These are phyloP conservation scores for Microtus montanus DNA, from an alignment of 2,113 vertebrate species.

Conservation along the genomic window DNA sequence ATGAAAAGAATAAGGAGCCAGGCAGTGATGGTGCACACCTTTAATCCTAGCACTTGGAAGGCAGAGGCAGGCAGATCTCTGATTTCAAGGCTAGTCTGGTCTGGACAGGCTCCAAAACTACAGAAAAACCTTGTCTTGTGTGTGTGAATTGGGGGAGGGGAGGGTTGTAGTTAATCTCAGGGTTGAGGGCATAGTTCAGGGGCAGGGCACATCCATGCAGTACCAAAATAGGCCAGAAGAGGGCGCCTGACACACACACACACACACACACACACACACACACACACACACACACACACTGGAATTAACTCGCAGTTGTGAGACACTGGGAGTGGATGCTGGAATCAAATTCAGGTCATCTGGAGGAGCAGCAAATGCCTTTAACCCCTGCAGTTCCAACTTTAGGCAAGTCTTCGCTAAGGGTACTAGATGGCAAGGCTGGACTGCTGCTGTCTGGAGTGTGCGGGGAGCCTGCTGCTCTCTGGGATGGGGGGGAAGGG, in stretches of 20 bases:
- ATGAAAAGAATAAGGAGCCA: background rate
- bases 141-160: no score
- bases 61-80: no score
- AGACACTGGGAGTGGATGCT: background rate
- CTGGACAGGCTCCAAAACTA: no score
- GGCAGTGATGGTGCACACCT: no score
- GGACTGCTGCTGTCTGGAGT: no score
- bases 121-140: no score
- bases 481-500: background rate
- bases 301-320: background rate
- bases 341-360: background rate
- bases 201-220: background rate
- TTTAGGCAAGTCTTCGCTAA: background rate
- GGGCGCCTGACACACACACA: no score
- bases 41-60: no score
- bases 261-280: no score
- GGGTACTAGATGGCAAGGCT: background rate
- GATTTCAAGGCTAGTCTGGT: no score
- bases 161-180: background rate
- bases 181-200: background rate
- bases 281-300: background rate
- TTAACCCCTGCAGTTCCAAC: background rate
- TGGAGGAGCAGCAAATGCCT: background rate
- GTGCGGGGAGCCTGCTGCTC: background rate
- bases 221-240: background rate